Evolutionary conservation across 2,113 vertebrate genomes (phyloP).

Genomic region (Nipponia nippon): DNA sequence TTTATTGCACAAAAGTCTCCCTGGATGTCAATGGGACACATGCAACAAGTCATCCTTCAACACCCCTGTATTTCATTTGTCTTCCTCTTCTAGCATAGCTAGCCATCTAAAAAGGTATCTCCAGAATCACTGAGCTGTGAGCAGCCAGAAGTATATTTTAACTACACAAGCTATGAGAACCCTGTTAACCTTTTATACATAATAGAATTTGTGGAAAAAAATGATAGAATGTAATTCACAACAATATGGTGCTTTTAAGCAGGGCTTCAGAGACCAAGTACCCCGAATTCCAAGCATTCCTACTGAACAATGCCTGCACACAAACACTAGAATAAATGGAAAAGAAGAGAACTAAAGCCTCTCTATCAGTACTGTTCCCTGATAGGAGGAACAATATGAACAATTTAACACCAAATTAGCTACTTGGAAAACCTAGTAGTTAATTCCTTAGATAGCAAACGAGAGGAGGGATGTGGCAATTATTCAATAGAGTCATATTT

Average conservation of each 20-base stretch:
- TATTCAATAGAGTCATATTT: neutral
- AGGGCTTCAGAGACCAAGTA: neutral
- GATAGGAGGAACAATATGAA: neutral
- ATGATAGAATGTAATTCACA: neutral
- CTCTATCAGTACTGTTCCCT: neutral
- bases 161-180: neutral
- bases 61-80: neutral
- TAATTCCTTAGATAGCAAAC: neutral
- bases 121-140: neutral
- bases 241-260: neutral
- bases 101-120: neutral
- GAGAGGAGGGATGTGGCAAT: neutral
- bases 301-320: neutral
- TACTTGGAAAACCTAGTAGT: neutral
- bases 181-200: neutral
- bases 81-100: neutral
- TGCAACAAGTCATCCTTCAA: neutral
- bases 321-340: neutral
- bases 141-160: neutral
- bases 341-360: neutral
- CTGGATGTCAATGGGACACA: neutral
- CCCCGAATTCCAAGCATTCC: neutral
- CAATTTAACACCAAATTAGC: constrained; percentile 8
- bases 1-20: neutral
- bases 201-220: neutral